Percentiles rank a stretch among this genome's conserved stretches.
Conservation (phyloP, 2,113 vertebrate genomes). For the Tilapia sparmanii region DNA sequence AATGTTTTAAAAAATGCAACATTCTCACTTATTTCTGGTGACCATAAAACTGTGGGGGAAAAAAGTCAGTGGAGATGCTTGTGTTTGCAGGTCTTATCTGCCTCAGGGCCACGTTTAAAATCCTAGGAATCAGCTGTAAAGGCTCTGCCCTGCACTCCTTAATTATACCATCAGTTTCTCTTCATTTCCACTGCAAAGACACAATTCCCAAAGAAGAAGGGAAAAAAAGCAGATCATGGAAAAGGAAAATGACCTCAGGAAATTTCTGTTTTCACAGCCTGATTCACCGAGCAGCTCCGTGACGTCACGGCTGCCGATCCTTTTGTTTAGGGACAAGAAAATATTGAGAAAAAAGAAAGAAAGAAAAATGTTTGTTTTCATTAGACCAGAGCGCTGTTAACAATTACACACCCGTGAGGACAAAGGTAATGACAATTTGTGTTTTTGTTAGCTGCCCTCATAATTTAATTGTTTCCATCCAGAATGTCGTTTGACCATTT, state of each 20-base stretch:
- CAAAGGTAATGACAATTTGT: conserved; percentile 20
- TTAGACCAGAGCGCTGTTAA: conserved; percentile 43
- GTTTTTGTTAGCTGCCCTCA: conserved; percentile 18
- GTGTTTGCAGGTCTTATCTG: neutral
- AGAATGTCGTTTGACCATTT: neutral
- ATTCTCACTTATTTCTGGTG: neutral
- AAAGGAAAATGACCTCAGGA: conserved; percentile 71
- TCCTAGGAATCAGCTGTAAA: neutral
- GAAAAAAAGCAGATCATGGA: conserved; percentile 4
- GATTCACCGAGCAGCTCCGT: conserved; percentile 45
- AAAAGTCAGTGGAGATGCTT: neutral
- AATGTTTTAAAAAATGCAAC: neutral
- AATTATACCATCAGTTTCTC: neutral
- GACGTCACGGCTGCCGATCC: conserved; percentile 44
- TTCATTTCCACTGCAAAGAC: conserved; percentile 18
- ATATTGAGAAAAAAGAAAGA: neutral
- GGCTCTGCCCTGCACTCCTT: neutral
- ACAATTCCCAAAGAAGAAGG: neutral
- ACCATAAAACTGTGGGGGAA: neutral
- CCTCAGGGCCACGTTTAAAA: neutral
- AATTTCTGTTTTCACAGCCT: conserved; percentile 68
- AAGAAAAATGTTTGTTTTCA: conserved; percentile 49
- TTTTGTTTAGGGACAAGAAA: conserved; percentile 17
- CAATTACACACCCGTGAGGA: conserved; percentile 37
- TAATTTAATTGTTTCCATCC: neutral